These are phyloP conservation scores for Apus apus DNA, from an alignment of 2,113 vertebrate genomes.

Conservation along the genomic window DNA sequence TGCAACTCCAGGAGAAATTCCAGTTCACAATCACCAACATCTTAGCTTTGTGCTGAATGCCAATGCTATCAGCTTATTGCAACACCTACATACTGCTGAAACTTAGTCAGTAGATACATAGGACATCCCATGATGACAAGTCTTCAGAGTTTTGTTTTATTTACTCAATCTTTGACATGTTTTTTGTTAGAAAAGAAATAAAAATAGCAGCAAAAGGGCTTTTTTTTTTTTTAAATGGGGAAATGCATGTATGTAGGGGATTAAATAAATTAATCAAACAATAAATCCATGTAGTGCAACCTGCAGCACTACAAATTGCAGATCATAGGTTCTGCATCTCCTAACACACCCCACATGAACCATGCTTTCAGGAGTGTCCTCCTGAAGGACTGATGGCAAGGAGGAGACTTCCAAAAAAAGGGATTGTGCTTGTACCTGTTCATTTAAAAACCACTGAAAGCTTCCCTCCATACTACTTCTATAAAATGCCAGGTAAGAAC, in stretches of 20 bases:
- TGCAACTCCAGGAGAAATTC: neutral
- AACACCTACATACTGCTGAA: neutral
- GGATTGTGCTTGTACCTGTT: neutral
- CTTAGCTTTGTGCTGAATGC: neutral
- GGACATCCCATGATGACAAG: neutral
- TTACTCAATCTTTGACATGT: neutral
- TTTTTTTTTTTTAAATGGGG: neutral
- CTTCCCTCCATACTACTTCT: neutral
- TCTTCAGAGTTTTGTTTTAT: neutral
- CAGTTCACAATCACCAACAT: neutral
- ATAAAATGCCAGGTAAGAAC: neutral
- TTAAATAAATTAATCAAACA: neutral
- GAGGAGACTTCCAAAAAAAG: neutral
- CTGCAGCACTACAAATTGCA: neutral
- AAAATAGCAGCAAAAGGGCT: neutral
- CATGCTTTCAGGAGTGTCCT: neutral
- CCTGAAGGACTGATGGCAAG: neutral
- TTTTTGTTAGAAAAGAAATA: neutral
- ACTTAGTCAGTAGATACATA: neutral
- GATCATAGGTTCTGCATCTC: neutral
- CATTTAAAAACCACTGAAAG: neutral
- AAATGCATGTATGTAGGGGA: neutral
- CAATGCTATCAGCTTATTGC: neutral
- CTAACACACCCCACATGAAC: neutral
- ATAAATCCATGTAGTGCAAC: neutral